phyloP scores from a whole-genome alignment of 2,113 vertebrate genomes.

The Casuarius casuarius region DNA sequence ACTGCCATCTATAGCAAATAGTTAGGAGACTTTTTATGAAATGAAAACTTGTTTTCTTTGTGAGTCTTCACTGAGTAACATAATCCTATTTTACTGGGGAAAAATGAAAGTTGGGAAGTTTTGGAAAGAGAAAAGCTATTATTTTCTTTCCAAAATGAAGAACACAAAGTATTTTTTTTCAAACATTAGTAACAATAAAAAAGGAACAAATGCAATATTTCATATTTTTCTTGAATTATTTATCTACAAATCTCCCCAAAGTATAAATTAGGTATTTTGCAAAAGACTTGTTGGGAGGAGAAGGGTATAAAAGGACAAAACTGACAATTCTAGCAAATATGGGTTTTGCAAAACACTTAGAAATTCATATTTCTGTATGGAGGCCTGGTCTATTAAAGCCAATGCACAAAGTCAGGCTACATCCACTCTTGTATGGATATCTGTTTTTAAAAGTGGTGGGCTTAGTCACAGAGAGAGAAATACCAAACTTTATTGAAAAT shows the following conservation, averaged over 20 bases:
- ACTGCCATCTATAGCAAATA: background rate
- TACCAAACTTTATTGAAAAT: background rate
- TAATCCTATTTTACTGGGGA: background rate
- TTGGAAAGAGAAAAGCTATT: no score
- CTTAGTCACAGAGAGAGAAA: background rate
- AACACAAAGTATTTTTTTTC: background rate
- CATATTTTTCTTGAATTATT: background rate
- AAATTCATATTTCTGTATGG: background rate
- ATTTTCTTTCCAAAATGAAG: background rate
- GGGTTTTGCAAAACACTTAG: background rate
- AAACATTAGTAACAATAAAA: background rate
- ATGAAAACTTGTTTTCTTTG: rapidly evolving
- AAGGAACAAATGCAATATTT: background rate
- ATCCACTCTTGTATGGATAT: background rate
- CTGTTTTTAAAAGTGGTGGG: background rate
- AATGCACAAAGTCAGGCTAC: background rate
- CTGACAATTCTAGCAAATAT: background rate
- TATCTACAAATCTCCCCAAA: background rate
- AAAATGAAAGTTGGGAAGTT: background rate
- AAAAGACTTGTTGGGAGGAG: no score
- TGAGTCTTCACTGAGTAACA: background rate
- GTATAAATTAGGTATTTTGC: background rate
- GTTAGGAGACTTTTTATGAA: background rate
- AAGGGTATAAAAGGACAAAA: background rate
- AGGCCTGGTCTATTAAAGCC: background rate